Evolutionary conservation across 2,797 vertebrate genomes (phyloP), one percentile per base, ranked within the genome.

Genomic region (Darevskia nairensis): DNA sequence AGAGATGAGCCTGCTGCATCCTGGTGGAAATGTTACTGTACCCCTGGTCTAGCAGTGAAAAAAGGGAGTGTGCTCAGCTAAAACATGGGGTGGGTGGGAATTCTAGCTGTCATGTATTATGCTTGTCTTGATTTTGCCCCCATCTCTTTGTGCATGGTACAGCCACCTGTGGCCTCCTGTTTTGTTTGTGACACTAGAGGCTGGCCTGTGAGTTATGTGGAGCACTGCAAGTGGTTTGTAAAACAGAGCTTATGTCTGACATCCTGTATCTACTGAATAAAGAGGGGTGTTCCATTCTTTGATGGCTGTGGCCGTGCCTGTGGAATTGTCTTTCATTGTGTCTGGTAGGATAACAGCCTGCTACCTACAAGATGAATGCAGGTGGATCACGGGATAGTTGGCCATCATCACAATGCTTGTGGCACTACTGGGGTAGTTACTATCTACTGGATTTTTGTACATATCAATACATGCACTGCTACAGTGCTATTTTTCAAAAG

Each of bases 51-150:
- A 74, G 71, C 39, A 35, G 29, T 35, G 66, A 64, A 25, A n/a
- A 81, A 81, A 41, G 32, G 74, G 32, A 80, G n/a, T 9, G n/a
- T n/a, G 72, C 76, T 80, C 61, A 46, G 66, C 76, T 46, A 72
- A 72, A 79, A n/a, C 3, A 11, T 44, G 89, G 92, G 87, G 29
- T 10, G 35, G 88, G 89, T 76, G 85, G 86, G 90, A 88, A 82
- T 86, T 90, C 90, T 86, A 91, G 41, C 72, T 68, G 89, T 93
- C 71, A 25, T 74, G 88, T 93, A 91, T 95, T 92, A 90, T 94
- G 87, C 94, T 93, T 94, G 89, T 92, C 87, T 94, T 39, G 35
- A 39, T 35, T 74, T 93, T 94, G 85, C 6, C 85, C 50, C 92
- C 93, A 89, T 93, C 91, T 90, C 89, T 89, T 32, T 85, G 69